Conservation (phyloP, 1,140 invertebrate genomes). For the Eufriesea mexicana region DNA sequence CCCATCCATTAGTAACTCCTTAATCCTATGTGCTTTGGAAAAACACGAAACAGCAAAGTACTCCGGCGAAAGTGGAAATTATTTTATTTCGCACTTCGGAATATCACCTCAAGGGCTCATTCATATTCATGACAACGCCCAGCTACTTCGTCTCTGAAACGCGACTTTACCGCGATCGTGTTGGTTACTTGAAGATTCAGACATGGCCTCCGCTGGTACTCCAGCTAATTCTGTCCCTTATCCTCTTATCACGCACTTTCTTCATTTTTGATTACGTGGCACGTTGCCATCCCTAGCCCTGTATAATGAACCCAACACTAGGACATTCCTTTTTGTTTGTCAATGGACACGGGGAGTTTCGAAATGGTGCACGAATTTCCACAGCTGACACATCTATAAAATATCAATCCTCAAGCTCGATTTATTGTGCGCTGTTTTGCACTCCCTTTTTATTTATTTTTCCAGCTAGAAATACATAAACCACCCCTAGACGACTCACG, state of each 20-base stretch:
- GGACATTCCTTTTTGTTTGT: neutral
- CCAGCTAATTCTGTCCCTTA: constrained; percentile 52
- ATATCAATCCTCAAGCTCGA: constrained; percentile 40
- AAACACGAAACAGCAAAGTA: constrained; percentile 43
- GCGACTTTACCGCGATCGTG: constrained; percentile 47
- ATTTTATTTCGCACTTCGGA: constrained; percentile 74
- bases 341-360: neutral
- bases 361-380: neutral
- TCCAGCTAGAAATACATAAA: neutral
- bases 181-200: constrained; percentile 66
- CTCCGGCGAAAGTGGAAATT: constrained; percentile 61
- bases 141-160: constrained; percentile 71
- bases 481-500: neutral
- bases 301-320: neutral
- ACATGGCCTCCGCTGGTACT: constrained; percentile 25
- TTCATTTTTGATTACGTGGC: constrained; percentile 17
- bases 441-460: constrained; percentile 18
- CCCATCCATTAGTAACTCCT: too few relatives aligned
- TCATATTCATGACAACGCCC: constrained; percentile 75
- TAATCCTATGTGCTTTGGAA: constrained; percentile 18
- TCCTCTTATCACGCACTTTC: constrained; percentile 49
- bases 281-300: neutral
- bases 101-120: constrained; percentile 64
- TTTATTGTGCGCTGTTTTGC: neutral
- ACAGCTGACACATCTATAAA: constrained; percentile 20